Conservation (phyloP, 1,140 invertebrate species). For the Arion vulgaris region DNA sequence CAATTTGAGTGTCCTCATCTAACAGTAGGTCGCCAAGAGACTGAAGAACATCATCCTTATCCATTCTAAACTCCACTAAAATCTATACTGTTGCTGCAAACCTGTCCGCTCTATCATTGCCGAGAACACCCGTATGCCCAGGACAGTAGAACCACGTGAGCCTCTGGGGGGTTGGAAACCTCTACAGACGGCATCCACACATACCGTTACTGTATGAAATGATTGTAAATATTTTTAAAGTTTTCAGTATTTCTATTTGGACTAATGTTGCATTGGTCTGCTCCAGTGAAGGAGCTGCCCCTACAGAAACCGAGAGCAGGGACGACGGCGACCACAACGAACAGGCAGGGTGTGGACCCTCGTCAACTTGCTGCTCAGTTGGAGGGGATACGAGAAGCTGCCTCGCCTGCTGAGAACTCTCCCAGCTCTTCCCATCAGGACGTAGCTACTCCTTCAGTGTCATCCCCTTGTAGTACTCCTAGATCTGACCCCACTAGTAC, state of each 20-base stretch:
- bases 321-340: background rate
- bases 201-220: no score
- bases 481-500: constrained; percentile 64
- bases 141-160: no score
- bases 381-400: constrained; percentile 63
- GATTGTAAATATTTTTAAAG: no score
- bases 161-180: no score
- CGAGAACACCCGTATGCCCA: no score
- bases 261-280: constrained; percentile 39
- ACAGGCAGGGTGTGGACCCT: constrained; percentile 59
- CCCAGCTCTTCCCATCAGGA: constrained; percentile 66
- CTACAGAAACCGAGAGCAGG: constrained; percentile 13
- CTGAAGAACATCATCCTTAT: no score
- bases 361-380: constrained; percentile 64
- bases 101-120: no score
- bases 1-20: no score
- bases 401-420: constrained; percentile 60
- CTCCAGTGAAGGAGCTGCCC: constrained; percentile 38
- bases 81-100: no score
- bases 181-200: no score
- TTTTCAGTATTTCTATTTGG: background rate
- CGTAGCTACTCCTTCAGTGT: constrained; percentile 65
- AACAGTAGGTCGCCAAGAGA: no score
- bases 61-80: no score
- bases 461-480: constrained; percentile 67